Base-by-base conservation (phyloP, 2,797 vertebrate species). In the Scleropages formosus region DNA sequence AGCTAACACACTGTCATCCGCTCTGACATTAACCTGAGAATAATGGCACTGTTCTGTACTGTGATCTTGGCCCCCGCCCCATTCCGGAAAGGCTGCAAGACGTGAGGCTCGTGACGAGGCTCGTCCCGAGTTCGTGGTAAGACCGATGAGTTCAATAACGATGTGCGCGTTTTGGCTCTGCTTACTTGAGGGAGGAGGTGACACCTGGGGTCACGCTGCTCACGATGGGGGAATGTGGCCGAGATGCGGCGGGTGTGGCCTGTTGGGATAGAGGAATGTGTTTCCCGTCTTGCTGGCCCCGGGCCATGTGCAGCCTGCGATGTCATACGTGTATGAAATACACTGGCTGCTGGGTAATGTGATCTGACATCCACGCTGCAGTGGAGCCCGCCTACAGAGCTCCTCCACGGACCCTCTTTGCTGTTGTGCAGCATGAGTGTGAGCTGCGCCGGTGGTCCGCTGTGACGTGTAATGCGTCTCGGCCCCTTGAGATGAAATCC, bases 321-420 rank as follows among this genome's bases (percentile, higher is more conserved):
- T n/a, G 26, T 27, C 1, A 20, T 51, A 70, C 39, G 24, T 44
- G 44, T 27, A 26, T 13, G 16, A 56, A 46, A 51, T 12, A 65
- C 58, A n/a, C 24, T 26, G 16, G 58, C 44, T 18, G 44, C 24
- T 49, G 39, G 74, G 56, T 75, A 70, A 75, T 75, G 24, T 51
- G 66, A 75, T 75, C 66, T 59, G 24, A 70, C 20, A 65, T 20
- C 58, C 24, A 20, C 61, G 39, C 15, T 60, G 44, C 20, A 39
- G 66, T 18, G 20, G 58, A 62, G 66, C 56, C 12, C 12, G 12
- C 12, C 53, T 10, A 18, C 7, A 53, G 12, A 12, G 7, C 31
- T 16, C 64, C 63, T 12, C 47, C 66, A 18, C 11, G 26, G 18
- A 16, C 8, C 31, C 61, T 22, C 24, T 62, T 31, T 7, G 26